Evolutionary conservation across 2,113 vertebrate species (phyloP), one percentile per base, ranked within the genome.

Genomic region (Ploceus nigricollis): DNA sequence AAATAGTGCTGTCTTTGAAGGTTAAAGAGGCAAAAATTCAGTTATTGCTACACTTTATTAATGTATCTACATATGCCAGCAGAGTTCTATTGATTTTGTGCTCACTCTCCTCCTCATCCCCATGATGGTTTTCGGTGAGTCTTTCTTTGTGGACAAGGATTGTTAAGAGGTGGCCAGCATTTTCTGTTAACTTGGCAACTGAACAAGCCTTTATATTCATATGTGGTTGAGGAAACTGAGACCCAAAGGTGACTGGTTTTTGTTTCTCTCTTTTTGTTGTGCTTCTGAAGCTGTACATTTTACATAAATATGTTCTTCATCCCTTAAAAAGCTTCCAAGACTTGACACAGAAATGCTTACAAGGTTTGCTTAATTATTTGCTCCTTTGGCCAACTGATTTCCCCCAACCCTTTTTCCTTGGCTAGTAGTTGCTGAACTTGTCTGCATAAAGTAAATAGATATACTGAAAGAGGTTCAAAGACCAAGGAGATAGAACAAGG

Each of bases 101-200:
- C 33, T 72, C 3, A 0, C 10, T 65, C 1, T 69, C 11, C 4
- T 11, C 8, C 7, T 23, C 3, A 14, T 11, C 2, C 18, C 6
- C 15, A 10, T 42, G 7, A 10, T 85, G 9, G 0, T 24, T 61
- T 76, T 16, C 31, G 23, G 19, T 9, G 14, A 54, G 15, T 30
- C 28, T 75, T 24, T 61, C 17, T 82, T 73, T 51, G 37, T 45
- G 53, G 11, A 8, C 11, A 28, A 21, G 7, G 10, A 22, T 50
- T 69, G 15, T 72, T 71, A 37, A 31, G 20, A 45, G 18, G 61
- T 87, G 37, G 40, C 50, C 9, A 30, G 28, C 30, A 11, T 57
- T 80, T 21, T 21, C 16, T 58, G 14, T 44, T n/a, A 91, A 56
- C 21, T 71, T 75, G 35, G 13, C 3, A 15, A 10, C 40, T 42